A percentile compares a stretch with the other conserved stretches of the same genome.
Evolutionary conservation across 2,888 invertebrate species (phyloP).

Genomic region (Eupithecia pulchellata): DNA sequence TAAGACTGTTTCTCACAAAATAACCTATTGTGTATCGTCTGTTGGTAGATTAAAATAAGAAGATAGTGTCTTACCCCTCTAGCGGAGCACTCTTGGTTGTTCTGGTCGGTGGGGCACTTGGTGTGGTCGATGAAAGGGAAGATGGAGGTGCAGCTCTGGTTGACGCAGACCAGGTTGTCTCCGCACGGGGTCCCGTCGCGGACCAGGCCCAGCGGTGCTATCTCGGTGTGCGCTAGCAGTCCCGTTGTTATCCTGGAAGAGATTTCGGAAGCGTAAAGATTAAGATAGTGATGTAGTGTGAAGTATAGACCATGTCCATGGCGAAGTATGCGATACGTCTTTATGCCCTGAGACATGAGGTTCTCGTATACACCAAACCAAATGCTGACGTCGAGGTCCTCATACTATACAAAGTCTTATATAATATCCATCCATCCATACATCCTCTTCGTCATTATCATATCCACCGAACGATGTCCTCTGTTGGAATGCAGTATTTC

Average conservation of each 20-base stretch:
- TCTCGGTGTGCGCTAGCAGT: constrained; percentile 87
- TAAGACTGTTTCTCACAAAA: too few species aligned
- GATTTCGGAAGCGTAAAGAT: background rate
- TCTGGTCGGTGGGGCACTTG: constrained; percentile 95
- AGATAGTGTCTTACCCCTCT: constrained; percentile 92
- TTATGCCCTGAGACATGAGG: background rate
- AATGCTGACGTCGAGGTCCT: background rate
- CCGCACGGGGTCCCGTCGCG: constrained; percentile 97
- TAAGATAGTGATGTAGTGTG: too few species aligned
- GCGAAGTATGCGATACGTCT: too few species aligned
- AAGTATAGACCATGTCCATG: too few species aligned
- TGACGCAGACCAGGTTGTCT: constrained; percentile 96
- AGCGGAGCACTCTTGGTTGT: constrained; percentile 96
- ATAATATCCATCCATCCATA: background rate
- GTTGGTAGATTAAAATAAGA: too few species aligned
- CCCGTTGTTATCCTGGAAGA: constrained; percentile 90
- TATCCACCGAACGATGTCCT: background rate
- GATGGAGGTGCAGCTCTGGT: constrained; percentile 95
- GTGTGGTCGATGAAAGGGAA: constrained; percentile 93
- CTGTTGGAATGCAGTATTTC: too few species aligned
- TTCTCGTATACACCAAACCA: background rate
- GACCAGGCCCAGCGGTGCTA: constrained; percentile 94
- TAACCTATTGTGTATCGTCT: too few species aligned
- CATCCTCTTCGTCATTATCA: background rate
- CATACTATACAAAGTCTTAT: background rate